Evolutionary conservation across 2,888 invertebrate genomes (phyloP).

Genomic region (Nematopogon swammerdamellus): DNA sequence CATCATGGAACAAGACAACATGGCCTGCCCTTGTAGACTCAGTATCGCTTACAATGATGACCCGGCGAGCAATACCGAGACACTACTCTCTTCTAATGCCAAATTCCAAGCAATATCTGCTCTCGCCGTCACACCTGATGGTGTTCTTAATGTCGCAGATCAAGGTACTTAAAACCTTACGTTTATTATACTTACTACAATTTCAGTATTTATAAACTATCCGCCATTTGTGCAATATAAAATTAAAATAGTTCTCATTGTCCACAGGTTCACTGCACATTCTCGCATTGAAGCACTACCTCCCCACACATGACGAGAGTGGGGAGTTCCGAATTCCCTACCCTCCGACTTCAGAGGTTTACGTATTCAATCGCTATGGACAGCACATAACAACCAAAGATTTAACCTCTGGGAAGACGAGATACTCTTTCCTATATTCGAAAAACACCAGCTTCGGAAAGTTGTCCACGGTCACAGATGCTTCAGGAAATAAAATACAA

Average conservation of each 20-base stretch:
- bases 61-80: conserved; percentile 77
- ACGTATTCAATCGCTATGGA: conserved; percentile 91
- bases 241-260: too few relatives aligned
- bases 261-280: conserved; percentile 73
- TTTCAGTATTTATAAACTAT: too few relatives aligned
- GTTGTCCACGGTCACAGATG: conserved; percentile 89
- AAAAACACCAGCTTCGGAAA: conserved; percentile 96
- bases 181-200: conserved; percentile 15
- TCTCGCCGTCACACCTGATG: conserved; percentile 91
- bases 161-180: conserved; percentile 73
- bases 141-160: conserved; percentile 94
- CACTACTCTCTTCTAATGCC: conserved; percentile 84
- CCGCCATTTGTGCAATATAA: too few relatives aligned
- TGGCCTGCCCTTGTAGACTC: conserved; percentile 42
- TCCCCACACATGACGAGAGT: conserved; percentile 83
- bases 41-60: conserved; percentile 59
- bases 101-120: conserved; percentile 87
- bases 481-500: conserved; percentile 89
- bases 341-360: conserved; percentile 90
- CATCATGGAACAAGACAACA: conserved; percentile 6
- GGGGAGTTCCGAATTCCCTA: conserved; percentile 93
- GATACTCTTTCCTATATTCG: conserved; percentile 95
- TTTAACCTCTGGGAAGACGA: conserved; percentile 88
- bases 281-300: conserved; percentile 79
- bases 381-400: conserved; percentile 95